Evolutionary conservation across 2,113 vertebrate species (phyloP), one percentile per base, ranked within the genome.

Genomic region (Puma concolor): DNA sequence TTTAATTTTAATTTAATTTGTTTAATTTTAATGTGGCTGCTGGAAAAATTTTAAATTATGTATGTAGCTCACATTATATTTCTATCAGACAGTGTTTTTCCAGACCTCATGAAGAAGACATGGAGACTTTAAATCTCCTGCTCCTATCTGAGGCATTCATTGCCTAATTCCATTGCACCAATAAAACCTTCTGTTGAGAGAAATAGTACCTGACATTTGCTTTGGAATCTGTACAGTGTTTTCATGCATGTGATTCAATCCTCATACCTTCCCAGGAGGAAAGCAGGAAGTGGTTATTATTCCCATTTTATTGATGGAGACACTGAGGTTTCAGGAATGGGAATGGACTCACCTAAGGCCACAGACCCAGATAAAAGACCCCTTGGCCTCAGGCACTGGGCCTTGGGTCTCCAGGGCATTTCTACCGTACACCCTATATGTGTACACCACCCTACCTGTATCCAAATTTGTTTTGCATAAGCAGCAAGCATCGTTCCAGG

Each of bases 21-120:
- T 82, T 83, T 89, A 33, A 88, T 89, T 79, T 88, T 69, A 96
- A 69, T 92, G 69, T 41, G 27, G 27, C 27, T 91, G 36, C 66
- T 57, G 66, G 64, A 81, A 95, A 57, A 52, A 2, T 48, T 88
- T 76, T 23, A 82, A 48, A 67, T 66, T 69, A 52, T 80, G 13
- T 36, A 60, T 64, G 12, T 44, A 36, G 25, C 41, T 88, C 3
- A n/a, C 13, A 14, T 82, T 57, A 25, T 80, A 84, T 84, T 81
- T 67, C 64, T 85, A 31, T 89, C 44, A 14, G 71, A n/a, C 12
- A 72, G 36, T 80, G 71, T 84, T 54, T 7, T 79, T 96, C 76
- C 82, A 90, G 33, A 76, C 57, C n/a, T 67, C 13, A 54, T 19
- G 71, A 71, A 90, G 84, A 80, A 54, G 52, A 57, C 31, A 36